Evolutionary conservation across 2,113 vertebrate genomes (phyloP).

Genomic region (Puffinus mauretanicus): DNA sequence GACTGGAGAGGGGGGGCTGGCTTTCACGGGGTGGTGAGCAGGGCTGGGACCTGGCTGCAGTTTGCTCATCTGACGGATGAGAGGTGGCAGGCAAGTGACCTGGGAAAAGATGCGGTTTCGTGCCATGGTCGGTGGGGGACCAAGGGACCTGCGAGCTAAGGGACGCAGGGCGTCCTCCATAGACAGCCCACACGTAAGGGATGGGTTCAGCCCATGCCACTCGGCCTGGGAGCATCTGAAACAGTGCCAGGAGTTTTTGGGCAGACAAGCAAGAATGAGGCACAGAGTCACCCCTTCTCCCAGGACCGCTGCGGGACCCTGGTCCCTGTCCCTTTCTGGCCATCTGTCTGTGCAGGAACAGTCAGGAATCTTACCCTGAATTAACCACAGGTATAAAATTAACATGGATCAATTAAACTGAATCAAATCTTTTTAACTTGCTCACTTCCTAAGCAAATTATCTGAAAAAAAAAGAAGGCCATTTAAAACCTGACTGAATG

Average conservation of each 20-base stretch:
- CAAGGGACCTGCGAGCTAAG: not conserved
- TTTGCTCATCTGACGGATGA: not conserved
- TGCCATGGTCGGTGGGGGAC: not conserved
- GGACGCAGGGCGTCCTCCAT: not conserved
- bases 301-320: not conserved
- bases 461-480: not conserved
- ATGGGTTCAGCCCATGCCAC: not conserved
- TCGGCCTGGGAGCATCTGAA: not conserved
- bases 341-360: not conserved
- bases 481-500: not conserved
- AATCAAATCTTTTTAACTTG: not conserved
- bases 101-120: not conserved
- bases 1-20: not conserved
- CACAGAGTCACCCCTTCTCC: not conserved
- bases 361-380: not conserved
- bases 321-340: not conserved
- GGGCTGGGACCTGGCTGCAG: not conserved
- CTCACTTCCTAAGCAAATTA: not conserved
- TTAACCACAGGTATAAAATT: not conserved
- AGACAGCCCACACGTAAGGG: not conserved
- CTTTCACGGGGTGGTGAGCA: not conserved
- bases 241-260: not conserved
- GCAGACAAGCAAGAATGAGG: not conserved
- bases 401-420: not conserved
- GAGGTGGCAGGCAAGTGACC: constrained; percentile 27